Conservation (phyloP, 1,140 invertebrate genomes). For the Limonius californicus region DNA sequence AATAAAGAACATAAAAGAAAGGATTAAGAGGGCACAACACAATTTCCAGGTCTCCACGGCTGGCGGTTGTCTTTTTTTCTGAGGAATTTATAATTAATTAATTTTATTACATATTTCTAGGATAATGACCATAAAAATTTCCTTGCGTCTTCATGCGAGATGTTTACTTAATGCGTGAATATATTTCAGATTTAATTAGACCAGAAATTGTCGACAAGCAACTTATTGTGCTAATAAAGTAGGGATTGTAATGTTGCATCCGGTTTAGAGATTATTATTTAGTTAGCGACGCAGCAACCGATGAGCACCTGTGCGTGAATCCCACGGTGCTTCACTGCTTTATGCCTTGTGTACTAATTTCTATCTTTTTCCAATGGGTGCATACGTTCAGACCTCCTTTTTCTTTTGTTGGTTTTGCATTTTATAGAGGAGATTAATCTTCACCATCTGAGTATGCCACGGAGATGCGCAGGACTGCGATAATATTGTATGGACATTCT, state of each 20-base stretch:
- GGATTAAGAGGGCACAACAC: neutral
- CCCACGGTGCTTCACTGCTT: constrained; percentile 19
- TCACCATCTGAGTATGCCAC: too few species aligned
- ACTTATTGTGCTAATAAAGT: constrained; percentile 7
- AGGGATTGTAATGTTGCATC: neutral
- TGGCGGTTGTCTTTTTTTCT: too few species aligned
- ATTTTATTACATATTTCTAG: too few species aligned
- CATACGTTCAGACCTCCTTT: too few species aligned
- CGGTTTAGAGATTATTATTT: constrained; percentile 9
- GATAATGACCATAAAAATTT: too few species aligned
- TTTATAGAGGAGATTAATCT: too few species aligned
- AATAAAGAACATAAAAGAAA: neutral
- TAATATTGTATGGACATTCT: too few species aligned
- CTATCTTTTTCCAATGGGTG: neutral
- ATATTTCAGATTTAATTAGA: constrained; percentile 7
- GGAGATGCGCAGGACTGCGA: too few species aligned
- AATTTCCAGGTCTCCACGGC: too few species aligned
- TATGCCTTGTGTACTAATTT: neutral
- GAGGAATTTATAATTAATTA: too few species aligned
- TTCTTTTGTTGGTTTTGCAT: too few species aligned
- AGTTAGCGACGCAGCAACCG: neutral
- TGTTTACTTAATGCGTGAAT: neutral
- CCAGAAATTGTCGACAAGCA: constrained; percentile 4
- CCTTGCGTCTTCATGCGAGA: neutral
- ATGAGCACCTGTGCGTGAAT: constrained; percentile 18